phyloP scores from a whole-genome alignment of 2,797 vertebrate species.

The Falco cherrug region DNA sequence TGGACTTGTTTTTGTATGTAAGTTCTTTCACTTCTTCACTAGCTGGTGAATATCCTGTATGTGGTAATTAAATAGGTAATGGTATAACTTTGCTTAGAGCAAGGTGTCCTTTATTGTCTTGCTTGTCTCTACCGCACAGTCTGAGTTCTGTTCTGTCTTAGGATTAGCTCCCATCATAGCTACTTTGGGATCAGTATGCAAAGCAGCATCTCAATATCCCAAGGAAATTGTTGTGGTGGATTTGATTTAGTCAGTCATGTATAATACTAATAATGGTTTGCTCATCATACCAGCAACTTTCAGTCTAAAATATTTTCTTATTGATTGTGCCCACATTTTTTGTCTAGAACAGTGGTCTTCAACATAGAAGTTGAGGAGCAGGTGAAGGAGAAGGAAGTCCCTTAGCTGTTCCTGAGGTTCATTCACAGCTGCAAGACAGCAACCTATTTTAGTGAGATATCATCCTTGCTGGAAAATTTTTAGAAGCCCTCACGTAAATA shows the following conservation, averaged over 20 bases:
- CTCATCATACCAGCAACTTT: not conserved
- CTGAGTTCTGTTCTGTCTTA: not conserved
- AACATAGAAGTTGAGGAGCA: not conserved
- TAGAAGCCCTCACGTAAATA: not conserved
- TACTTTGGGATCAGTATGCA: not conserved
- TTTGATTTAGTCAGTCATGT: not conserved
- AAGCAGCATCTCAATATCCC: not conserved
- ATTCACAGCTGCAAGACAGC: not conserved
- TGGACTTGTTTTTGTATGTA: rapidly evolving
- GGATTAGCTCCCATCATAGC: not conserved
- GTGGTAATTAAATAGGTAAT: not conserved
- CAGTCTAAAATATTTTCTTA: not conserved
- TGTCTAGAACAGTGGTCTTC: not conserved
- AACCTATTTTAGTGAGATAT: not conserved
- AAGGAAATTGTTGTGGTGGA: not conserved
- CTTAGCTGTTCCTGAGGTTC: not conserved
- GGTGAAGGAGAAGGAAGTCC: not conserved
- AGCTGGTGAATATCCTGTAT: not conserved
- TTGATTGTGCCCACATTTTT: not conserved
- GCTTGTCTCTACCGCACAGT: not conserved
- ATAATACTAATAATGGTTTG: rapidly evolving
- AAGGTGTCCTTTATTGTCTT: not conserved
- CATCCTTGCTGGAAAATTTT: not conserved
- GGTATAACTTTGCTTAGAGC: not conserved
- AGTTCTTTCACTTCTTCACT: not conserved